Conservation (phyloP, 2,888 invertebrate genomes). For the Lochmaea capreae region DNA sequence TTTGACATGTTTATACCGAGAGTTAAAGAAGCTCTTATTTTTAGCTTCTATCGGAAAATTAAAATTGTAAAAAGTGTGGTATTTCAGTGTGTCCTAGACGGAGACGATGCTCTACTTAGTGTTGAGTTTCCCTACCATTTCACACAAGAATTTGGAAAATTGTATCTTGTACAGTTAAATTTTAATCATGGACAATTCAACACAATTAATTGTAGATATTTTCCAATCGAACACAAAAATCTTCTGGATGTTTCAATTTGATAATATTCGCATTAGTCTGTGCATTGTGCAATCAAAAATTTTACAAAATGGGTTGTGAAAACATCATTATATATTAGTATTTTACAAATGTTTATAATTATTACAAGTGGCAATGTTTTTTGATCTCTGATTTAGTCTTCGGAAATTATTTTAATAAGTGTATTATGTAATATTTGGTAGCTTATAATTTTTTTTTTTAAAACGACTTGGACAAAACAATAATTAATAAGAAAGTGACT, state of each 20-base stretch:
- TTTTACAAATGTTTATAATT: slow-evolving; percentile 39
- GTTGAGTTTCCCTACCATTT: no score
- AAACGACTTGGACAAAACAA: slow-evolving; percentile 40
- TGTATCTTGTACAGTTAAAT: no score
- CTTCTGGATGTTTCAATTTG: slow-evolving; percentile 37
- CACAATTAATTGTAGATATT: no score
- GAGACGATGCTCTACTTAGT: no score
- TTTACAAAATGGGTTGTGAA: slow-evolving; percentile 36
- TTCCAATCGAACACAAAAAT: not conserved
- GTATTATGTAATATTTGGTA: slow-evolving; percentile 49
- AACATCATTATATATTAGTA: slow-evolving; percentile 33
- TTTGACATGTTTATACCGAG: not conserved
- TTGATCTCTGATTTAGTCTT: slow-evolving; percentile 61
- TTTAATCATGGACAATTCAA: no score
- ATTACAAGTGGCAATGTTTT: slow-evolving; percentile 64
- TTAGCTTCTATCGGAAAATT: no score
- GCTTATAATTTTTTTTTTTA: slow-evolving; percentile 48
- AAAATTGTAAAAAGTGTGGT: no score
- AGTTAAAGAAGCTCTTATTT: no score
- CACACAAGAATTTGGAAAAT: no score
- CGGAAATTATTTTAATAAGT: slow-evolving; percentile 47
- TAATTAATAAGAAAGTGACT: slow-evolving; percentile 43
- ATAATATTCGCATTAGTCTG: slow-evolving; percentile 40
- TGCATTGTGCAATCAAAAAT: slow-evolving; percentile 52
- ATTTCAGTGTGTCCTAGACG: no score